phyloP scores from a whole-genome alignment of 2,797 vertebrate genomes.

The Philypnodon macrostomus region DNA sequence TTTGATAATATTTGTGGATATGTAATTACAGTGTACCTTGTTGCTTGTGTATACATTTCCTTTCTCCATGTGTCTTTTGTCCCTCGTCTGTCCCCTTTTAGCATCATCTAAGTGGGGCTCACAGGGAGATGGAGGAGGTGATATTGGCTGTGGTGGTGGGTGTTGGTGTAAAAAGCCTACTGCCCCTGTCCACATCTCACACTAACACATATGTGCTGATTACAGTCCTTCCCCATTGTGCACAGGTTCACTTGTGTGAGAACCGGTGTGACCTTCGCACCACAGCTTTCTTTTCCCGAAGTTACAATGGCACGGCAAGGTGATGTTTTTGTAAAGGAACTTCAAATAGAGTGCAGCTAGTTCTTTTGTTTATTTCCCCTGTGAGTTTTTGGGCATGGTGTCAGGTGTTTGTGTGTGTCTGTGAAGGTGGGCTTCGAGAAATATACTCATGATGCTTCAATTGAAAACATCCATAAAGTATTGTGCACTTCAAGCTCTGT shows the following conservation, averaged over 20 bases:
- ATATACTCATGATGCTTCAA: background rate
- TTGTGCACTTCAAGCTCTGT: constrained; percentile 15
- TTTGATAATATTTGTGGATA: background rate
- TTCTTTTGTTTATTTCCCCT: constrained; percentile 5
- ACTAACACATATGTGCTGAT: constrained; percentile 25
- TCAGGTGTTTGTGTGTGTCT: background rate
- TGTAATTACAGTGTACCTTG: background rate
- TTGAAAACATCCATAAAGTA: constrained; percentile 3
- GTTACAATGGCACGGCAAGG: constrained; percentile 24
- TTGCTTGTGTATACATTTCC: background rate
- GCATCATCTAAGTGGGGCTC: constrained; percentile 36
- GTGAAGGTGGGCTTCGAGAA: background rate
- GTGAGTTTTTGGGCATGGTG: background rate
- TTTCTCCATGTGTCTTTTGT: constrained; percentile 9
- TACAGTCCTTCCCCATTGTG: constrained; percentile 42
- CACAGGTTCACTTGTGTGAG: constrained; percentile 25
- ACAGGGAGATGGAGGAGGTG: constrained; percentile 20
- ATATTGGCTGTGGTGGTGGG: constrained; percentile 8
- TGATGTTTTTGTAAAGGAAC: constrained; percentile 13
- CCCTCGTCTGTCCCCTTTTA: constrained; percentile 30
- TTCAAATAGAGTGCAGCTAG: constrained; percentile 5
- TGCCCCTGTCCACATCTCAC: constrained; percentile 25
- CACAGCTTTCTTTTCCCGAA: constrained; percentile 21
- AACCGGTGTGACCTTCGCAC: constrained; percentile 46
- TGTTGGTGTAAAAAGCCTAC: constrained; percentile 61